Conservation (phyloP, 1,140 invertebrate species). For the Paraescarpia echinospica region DNA sequence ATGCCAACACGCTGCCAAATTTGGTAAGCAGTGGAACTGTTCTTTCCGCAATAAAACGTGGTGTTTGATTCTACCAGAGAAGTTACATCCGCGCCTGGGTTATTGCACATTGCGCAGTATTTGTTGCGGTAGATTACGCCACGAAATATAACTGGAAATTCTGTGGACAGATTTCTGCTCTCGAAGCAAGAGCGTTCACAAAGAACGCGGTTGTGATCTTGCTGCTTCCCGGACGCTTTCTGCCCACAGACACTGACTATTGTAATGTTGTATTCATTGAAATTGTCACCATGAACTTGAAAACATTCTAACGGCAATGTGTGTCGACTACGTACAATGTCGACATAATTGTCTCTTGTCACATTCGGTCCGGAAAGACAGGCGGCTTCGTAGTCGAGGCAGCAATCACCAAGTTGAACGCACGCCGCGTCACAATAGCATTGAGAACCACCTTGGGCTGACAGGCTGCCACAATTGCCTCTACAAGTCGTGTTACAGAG, state of each 20-base stretch:
- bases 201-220: not conserved
- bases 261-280: not conserved
- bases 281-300: not conserved
- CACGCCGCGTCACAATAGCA: conserved; percentile 16
- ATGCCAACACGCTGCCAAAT: not conserved
- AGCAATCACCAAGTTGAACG: not conserved
- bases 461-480: not conserved
- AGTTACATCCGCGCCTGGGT: not conserved
- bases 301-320: not conserved
- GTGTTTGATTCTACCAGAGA: not conserved
- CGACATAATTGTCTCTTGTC: not conserved
- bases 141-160: not conserved
- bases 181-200: not conserved
- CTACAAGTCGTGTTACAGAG: not conserved
- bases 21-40: not conserved
- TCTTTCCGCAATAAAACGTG: not conserved
- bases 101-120: not conserved
- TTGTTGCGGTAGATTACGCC: not conserved
- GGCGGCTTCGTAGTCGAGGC: conserved; percentile 11
- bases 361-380: not conserved
- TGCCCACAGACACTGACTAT: not conserved
- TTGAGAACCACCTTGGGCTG: not conserved
- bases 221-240: not conserved
- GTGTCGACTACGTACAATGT: not conserved
- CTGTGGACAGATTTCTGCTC: not conserved